These are phyloP conservation scores for Antitype chi DNA, from an alignment of 2,888 invertebrate species.

Conservation along the genomic window DNA sequence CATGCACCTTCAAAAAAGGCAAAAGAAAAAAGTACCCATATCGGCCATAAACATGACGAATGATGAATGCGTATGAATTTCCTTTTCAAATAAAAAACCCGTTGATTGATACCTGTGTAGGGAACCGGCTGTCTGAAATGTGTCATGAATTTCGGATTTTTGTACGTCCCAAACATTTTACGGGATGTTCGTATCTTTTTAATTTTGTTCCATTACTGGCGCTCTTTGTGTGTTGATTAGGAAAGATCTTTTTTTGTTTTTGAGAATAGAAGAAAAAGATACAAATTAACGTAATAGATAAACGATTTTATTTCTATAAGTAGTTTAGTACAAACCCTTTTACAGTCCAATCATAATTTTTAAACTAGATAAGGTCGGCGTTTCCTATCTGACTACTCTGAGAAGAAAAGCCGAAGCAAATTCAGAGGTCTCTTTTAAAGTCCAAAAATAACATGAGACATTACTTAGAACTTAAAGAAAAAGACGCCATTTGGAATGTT, in stretches of 20 bases:
- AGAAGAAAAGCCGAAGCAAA: too few species aligned
- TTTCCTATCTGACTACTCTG: too few species aligned
- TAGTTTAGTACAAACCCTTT: too few species aligned
- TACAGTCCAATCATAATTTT: too few species aligned
- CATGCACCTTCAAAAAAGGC: neutral
- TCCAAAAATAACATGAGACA: too few species aligned
- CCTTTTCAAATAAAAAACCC: conserved; percentile 54
- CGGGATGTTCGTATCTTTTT: conserved; percentile 9
- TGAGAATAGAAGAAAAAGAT: neutral
- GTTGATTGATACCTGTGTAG: conserved; percentile 65
- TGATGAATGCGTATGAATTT: conserved; percentile 64
- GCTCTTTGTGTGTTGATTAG: conserved; percentile 3
- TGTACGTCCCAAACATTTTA: conserved; percentile 26
- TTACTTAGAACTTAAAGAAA: too few species aligned
- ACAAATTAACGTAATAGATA: too few species aligned
- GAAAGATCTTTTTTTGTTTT: neutral
- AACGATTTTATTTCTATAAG: too few species aligned
- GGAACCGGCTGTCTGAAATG: conserved; percentile 45
- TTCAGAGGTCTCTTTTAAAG: too few species aligned
- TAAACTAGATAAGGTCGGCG: too few species aligned
- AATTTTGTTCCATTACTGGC: conserved; percentile 23
- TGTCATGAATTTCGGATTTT: conserved; percentile 49
- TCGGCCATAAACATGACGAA: conserved; percentile 55
- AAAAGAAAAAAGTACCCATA: conserved; percentile 24
- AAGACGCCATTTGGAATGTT: too few species aligned